Evolutionary conservation across 2,797 vertebrate species (phyloP).

Genomic region (Petrocephalus sullivani): DNA sequence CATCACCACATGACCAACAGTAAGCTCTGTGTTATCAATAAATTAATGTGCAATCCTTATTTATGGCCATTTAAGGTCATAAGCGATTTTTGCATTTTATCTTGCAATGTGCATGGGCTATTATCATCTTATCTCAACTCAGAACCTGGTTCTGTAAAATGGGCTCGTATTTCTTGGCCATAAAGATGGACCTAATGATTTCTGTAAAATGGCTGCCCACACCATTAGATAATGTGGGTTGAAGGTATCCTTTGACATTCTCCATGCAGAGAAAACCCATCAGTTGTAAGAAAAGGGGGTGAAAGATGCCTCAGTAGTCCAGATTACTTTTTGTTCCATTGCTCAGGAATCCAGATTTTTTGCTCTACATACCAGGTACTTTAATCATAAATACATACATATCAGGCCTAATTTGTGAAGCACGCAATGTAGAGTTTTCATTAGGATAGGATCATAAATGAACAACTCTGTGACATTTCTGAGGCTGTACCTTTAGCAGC

Average conservation of each 20-base stretch:
- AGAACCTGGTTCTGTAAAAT: neutral
- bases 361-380: neutral
- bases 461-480: neutral
- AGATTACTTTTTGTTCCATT: neutral
- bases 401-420: neutral
- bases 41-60: neutral
- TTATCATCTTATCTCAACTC: neutral
- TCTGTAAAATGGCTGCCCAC: constrained; percentile 43
- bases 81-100: neutral
- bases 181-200: neutral
- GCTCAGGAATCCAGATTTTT: neutral
- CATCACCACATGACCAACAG: neutral
- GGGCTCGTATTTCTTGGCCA: neutral
- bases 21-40: neutral
- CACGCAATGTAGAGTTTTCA: neutral
- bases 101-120: neutral
- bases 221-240: neutral
- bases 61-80: neutral
- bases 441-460: neutral
- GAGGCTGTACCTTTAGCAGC: neutral
- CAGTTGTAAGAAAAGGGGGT: neutral
- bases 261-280: neutral
- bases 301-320: neutral
- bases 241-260: neutral
- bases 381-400: neutral